phyloP scores from a whole-genome alignment of 2,888 invertebrate species.

The Ormia ochracea region DNA sequence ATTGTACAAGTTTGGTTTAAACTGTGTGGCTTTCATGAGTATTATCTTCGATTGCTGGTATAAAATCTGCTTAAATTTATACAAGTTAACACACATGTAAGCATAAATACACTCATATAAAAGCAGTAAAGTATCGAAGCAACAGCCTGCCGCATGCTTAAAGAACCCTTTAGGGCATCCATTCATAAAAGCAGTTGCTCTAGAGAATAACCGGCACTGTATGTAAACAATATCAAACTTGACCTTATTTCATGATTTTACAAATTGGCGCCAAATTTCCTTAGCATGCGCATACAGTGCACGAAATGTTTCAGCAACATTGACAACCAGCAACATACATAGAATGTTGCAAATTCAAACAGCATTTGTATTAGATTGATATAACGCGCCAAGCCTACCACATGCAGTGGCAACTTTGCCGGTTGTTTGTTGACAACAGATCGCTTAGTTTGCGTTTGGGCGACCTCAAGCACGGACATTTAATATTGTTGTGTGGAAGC shows the following conservation, averaged over 20 bases:
- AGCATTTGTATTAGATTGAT: slow-evolving; percentile 38
- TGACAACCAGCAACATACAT: background rate
- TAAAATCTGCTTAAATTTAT: no score
- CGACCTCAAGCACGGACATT: slow-evolving; percentile 38
- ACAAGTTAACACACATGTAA: no score
- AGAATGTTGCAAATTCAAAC: slow-evolving; percentile 36
- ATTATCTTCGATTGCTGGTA: no score
- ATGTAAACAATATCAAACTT: slow-evolving; percentile 50
- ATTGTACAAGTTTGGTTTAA: no score
- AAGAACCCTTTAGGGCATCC: background rate
- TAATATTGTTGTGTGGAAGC: background rate
- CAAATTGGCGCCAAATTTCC: slow-evolving; percentile 41
- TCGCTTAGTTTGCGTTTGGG: slow-evolving; percentile 42
- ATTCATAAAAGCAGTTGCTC: slow-evolving; percentile 42
- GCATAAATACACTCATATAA: no score
- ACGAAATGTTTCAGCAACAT: slow-evolving; percentile 56
- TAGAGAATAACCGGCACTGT: slow-evolving; percentile 28
- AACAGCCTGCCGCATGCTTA: background rate
- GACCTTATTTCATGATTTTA: slow-evolving; percentile 26
- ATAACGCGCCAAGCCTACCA: slow-evolving; percentile 51
- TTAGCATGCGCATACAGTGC: slow-evolving; percentile 35
- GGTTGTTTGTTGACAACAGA: slow-evolving; percentile 22
- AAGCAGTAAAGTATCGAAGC: no score
- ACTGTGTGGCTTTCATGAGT: no score
- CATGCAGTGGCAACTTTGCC: slow-evolving; percentile 47